phyloP scores from a whole-genome alignment of 1,140 invertebrate genomes.

The Pomacea maculata region DNA sequence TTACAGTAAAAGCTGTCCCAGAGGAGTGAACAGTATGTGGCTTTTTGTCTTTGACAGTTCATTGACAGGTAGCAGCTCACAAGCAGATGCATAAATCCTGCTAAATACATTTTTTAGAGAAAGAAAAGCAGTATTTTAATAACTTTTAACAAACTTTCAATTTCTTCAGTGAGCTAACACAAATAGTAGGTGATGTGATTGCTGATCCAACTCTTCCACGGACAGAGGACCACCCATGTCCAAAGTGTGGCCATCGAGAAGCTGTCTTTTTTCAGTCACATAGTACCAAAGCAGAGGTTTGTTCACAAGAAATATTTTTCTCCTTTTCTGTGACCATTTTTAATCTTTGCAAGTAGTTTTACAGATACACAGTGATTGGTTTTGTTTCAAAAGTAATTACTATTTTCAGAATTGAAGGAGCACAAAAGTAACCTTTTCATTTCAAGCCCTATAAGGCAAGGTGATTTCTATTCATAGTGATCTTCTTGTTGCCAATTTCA shows the following conservation, averaged over 20 bases:
- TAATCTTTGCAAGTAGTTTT: no score
- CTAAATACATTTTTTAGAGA: no score
- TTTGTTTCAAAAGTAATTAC: background rate
- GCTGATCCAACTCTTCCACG: slow-evolving; percentile 97
- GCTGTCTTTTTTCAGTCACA: slow-evolving; percentile 95
- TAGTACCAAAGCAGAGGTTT: slow-evolving; percentile 88
- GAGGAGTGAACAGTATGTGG: no score
- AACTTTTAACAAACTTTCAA: slow-evolving; percentile 7
- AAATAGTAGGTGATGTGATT: slow-evolving; percentile 97
- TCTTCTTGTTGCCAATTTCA: no score
- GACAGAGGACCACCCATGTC: slow-evolving; percentile 98
- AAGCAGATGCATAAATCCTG: no score
- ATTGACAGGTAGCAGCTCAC: no score
- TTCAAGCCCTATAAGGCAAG: no score
- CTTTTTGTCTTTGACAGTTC: no score
- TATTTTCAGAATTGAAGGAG: no score
- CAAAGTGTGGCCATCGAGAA: slow-evolving; percentile 91
- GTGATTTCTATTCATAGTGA: no score
- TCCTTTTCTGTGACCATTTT: background rate
- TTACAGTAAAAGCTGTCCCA: no score
- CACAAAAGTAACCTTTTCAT: no score
- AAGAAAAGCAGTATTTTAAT: background rate
- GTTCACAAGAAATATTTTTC: slow-evolving; percentile 4
- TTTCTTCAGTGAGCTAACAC: slow-evolving; percentile 86
- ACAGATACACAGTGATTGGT: background rate